Conservation (phyloP, 2,113 vertebrate species). For the Laticauda laticaudata region DNA sequence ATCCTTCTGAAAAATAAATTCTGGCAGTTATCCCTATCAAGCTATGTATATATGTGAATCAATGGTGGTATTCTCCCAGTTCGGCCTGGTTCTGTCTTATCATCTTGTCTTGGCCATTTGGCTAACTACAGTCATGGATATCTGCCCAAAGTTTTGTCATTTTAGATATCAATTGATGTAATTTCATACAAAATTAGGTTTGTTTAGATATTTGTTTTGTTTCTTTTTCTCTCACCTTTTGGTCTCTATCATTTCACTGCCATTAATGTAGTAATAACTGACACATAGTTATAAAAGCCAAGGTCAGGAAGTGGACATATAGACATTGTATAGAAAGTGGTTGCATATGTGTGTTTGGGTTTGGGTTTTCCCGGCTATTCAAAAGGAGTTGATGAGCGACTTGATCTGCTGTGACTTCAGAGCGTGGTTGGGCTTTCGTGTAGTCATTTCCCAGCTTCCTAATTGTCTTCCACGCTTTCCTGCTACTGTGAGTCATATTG, state of each 20-base stretch:
- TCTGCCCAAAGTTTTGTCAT: background rate
- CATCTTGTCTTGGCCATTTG: background rate
- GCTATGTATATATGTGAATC: background rate
- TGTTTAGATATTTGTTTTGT: background rate
- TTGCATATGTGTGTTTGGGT: background rate
- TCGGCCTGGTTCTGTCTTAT: too few relatives aligned
- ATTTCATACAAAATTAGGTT: background rate
- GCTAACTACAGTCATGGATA: background rate
- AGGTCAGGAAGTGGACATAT: background rate
- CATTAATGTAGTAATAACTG: background rate
- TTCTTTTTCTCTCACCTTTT: background rate
- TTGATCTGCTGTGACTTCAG: too few relatives aligned
- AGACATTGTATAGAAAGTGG: background rate
- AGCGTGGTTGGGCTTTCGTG: too few relatives aligned
- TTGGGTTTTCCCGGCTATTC: too few relatives aligned
- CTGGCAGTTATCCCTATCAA: background rate
- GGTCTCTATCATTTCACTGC: background rate
- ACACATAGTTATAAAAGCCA: background rate
- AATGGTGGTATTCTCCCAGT: too few relatives aligned
- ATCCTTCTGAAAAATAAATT: background rate
- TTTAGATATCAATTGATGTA: background rate
- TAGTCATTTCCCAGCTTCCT: too few relatives aligned
- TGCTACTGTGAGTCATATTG: too few relatives aligned
- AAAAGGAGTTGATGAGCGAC: too few relatives aligned
- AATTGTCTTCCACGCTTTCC: too few relatives aligned